Evolutionary conservation across 2,888 invertebrate species (phyloP).

Genomic region (Oeneis ivallda): DNA sequence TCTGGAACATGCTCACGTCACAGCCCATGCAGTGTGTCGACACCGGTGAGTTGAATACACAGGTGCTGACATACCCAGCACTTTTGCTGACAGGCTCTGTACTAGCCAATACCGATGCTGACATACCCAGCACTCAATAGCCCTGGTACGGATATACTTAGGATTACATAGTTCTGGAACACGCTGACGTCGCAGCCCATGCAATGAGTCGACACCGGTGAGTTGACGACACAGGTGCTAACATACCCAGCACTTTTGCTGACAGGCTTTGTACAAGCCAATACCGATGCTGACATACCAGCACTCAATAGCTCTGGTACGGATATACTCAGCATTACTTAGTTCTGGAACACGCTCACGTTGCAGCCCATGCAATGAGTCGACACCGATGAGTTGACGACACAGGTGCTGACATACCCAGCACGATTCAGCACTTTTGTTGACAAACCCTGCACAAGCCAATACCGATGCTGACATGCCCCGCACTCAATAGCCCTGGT

Average conservation of each 20-base stretch:
- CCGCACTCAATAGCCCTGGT: conserved; percentile 93
- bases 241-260: neutral
- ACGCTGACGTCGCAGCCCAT: conserved; percentile 98
- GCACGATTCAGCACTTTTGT: neutral
- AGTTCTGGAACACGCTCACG: conserved; percentile 98
- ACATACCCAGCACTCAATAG: conserved; percentile 87
- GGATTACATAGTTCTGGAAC: conserved; percentile 87
- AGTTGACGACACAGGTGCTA: conserved; percentile 21
- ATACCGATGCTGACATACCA: conserved; percentile 54
- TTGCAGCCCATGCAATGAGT: conserved; percentile 99
- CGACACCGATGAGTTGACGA: conserved; percentile 89
- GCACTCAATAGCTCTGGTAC: conserved; percentile 93
- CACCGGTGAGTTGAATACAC: conserved; percentile 85
- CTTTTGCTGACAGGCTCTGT: neutral
- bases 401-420: neutral
- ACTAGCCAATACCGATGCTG: neutral
- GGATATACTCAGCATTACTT: conserved; percentile 98
- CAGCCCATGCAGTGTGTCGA: conserved; percentile 99
- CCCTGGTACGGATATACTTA: conserved; percentile 96
- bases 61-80: neutral
- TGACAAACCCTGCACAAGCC: neutral
- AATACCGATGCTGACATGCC: conserved; percentile 48
- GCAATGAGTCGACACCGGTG: conserved; percentile 98
- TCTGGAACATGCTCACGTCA: conserved; percentile 88
- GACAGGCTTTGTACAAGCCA: neutral